Conservation (phyloP, 2,888 invertebrate species). For the Actias luna region DNA sequence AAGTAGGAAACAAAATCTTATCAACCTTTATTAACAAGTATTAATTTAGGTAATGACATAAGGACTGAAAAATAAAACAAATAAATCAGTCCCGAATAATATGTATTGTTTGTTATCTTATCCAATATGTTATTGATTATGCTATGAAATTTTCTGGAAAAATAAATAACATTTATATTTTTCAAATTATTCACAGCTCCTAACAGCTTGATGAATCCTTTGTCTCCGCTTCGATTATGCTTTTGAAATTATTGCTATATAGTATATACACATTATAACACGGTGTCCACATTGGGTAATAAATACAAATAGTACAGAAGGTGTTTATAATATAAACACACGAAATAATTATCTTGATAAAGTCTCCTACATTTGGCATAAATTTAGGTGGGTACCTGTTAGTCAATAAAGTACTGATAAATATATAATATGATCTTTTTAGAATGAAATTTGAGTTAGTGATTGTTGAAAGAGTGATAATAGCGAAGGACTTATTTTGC, state of each 20-base stretch:
- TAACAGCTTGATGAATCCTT: conserved; percentile 14
- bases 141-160: conserved; percentile 67
- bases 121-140: conserved; percentile 47
- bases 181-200: conserved; percentile 37
- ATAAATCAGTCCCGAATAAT: conserved; percentile 56
- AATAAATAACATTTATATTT: conserved; percentile 64
- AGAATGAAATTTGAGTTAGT: too few relatives aligned
- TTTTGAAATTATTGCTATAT: conserved; percentile 21
- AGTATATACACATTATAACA: conserved; percentile 26
- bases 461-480: too few relatives aligned
- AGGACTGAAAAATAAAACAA: conserved; percentile 28
- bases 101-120: conserved; percentile 55
- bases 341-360: background rate
- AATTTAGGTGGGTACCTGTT: background rate
- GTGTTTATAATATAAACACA: background rate
- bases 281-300: conserved; percentile 23
- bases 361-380: background rate
- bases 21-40: background rate
- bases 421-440: too few relatives aligned
- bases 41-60: background rate
- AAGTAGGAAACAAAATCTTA: background rate
- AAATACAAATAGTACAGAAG: conserved; percentile 6
- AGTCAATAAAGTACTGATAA: too few relatives aligned
- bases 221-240: conserved; percentile 18
- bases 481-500: too few relatives aligned